Percentiles rank a stretch among this genome's conserved stretches.
Conservation (phyloP, 92 coral and sea anemone genomes). For the Chrysogorgia sp. region DNA sequence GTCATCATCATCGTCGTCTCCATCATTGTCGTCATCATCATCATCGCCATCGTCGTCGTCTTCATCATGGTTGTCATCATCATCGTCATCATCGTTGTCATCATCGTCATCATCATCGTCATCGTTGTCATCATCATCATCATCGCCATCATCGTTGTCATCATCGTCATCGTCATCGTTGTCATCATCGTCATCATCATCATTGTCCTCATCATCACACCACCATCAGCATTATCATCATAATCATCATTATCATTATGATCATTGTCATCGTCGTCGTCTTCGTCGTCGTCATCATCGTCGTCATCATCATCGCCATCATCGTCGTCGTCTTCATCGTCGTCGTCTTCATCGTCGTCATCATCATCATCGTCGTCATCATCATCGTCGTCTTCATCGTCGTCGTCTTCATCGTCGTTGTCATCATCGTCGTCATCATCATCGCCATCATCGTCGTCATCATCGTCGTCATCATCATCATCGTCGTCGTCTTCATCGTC, state of each 20-base stretch:
- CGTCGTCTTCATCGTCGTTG: not conserved
- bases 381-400: not conserved
- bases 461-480: slow-evolving; percentile 59
- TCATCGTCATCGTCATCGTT: not conserved
- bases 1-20: not conserved
- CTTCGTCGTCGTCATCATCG: not conserved
- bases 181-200: not conserved
- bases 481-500: not conserved
- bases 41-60: not conserved
- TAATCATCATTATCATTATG: not conserved
- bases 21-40: not conserved
- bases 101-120: not conserved
- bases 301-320: not conserved
- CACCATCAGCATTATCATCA: not conserved
- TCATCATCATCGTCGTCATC: not conserved
- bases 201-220: too few relatives aligned
- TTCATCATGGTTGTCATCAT: not conserved
- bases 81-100: too few relatives aligned
- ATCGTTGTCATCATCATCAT: not conserved
- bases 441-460: too few relatives aligned
- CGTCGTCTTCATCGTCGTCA: not conserved
- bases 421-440: too few relatives aligned
- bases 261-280: too few relatives aligned
- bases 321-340: too few relatives aligned
- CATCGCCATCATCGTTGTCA: too few relatives aligned